Conservation (phyloP, 2,113 vertebrate genomes). For the Lepus timidus region DNA sequence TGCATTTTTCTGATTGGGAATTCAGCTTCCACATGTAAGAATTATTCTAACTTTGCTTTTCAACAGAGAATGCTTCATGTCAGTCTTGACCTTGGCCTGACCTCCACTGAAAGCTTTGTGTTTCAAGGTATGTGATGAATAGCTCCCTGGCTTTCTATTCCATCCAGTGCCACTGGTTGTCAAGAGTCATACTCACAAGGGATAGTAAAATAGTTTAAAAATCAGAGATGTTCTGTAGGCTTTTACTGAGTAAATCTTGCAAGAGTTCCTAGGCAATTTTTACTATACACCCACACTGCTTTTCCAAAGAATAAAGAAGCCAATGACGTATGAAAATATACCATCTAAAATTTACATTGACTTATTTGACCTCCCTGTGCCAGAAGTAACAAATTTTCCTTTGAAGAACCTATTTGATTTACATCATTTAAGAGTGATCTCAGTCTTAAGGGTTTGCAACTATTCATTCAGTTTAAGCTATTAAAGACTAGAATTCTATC, state of each 20-base stretch:
- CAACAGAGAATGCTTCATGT: conserved; percentile 52
- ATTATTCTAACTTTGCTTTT: conserved; percentile 70
- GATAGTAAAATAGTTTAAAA: conserved; percentile 4
- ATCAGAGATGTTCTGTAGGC: neutral
- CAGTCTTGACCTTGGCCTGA: conserved; percentile 75
- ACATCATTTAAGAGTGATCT: neutral
- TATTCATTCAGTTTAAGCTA: neutral
- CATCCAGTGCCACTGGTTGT: conserved; percentile 57
- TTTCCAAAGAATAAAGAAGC: conserved; percentile 58
- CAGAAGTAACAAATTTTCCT: conserved; percentile 22
- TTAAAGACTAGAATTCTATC: neutral
- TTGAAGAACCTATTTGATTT: neutral
- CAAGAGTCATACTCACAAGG: conserved; percentile 50
- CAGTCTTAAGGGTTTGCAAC: conserved; percentile 13
- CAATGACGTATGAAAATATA: conserved; percentile 13
- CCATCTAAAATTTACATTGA: conserved; percentile 23
- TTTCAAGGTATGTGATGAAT: conserved; percentile 75
- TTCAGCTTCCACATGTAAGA: conserved; percentile 63
- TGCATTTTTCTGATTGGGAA: conserved; percentile 52
- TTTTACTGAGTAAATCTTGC: conserved; percentile 26
- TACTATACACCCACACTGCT: neutral
- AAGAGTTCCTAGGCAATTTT: conserved; percentile 39
- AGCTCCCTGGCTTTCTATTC: conserved; percentile 66
- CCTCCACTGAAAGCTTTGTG: conserved; percentile 69
- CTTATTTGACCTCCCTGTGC: neutral